phyloP scores from a whole-genome alignment of 2,797 vertebrate genomes.

The Chaetophractus vellerosus region DNA sequence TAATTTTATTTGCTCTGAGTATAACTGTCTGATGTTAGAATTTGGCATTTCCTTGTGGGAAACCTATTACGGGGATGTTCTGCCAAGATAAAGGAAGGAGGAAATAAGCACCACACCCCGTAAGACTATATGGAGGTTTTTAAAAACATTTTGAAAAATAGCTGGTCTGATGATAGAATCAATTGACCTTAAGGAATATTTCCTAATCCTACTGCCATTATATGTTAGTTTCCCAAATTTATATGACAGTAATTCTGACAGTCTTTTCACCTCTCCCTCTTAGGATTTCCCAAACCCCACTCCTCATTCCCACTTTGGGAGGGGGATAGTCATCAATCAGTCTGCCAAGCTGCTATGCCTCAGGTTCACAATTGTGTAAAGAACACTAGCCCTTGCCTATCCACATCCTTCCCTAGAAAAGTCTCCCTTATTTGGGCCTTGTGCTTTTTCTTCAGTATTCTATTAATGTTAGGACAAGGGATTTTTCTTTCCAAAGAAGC shows the following conservation, averaged over 20 bases:
- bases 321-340: neutral
- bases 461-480: conserved; percentile 18
- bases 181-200: conserved; percentile 81
- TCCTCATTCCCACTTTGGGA: neutral
- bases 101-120: conserved; percentile 78
- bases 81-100: conserved; percentile 85
- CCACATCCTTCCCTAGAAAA: conserved; percentile 39
- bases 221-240: conserved; percentile 74
- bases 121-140: conserved; percentile 75
- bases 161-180: conserved; percentile 81
- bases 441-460: neutral
- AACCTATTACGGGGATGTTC: conserved; percentile 74
- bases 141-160: conserved; percentile 82
- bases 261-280: conserved; percentile 20
- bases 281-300: conserved; percentile 46
- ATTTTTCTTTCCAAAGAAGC: conserved; percentile 66
- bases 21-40: conserved; percentile 80
- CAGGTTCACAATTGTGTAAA: neutral
- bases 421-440: neutral
- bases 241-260: conserved; percentile 38
- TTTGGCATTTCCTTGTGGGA: conserved; percentile 78
- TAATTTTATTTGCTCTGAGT: conserved; percentile 78
- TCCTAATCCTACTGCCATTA: conserved; percentile 75
- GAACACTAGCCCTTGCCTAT: neutral
- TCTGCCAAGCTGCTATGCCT: conserved; percentile 17